Base-by-base conservation (phyloP, 2,113 vertebrate species). In the Plotosus lineatus region DNA sequence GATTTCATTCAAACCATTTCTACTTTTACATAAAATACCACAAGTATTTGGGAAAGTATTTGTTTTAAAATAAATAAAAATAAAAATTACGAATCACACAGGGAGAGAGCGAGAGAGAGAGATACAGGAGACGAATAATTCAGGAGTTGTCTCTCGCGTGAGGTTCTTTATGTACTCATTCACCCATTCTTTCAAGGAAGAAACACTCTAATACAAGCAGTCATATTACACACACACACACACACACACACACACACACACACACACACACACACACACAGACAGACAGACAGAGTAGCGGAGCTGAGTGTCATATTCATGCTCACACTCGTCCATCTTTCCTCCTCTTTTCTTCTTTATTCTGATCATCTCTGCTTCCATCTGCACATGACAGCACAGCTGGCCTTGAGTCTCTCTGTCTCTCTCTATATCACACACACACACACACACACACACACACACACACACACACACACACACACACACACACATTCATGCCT, bases 311-410 rank as follows among this genome's bases (percentile, higher is more conserved):
- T 56, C 36, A 71, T 63, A 75, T 86, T 71, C 66, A 40, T 48
- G 65, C 66, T 71, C n/a, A 58, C 56, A 38, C 46, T 69, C 56
- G 61, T 72, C 42, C 48, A 33, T 80, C n/a, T 44, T 21, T 38
- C n/a, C 33, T 23, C 36, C 26, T 82, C 58, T 82, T 55, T 66
- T 36, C 42, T 48, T 69, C 51, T 82, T 46, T 80, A 6, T 15
- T 79, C 58, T 82, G 21, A 78, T 73, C 61, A 66, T 83, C 72
- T 73, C 58, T 19, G 76, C 69, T 71, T 77, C n/a, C 82, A 75
- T 75, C 83, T 86, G 85, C 75, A 84, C 66, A 78, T 79, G 85
- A 86, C 85, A 84, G 65, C 77, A 50, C 85, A 86, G 85, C 82
- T 86, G 85, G 58, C 66, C 55, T 77, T 86, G 83, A 82, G 68